Evolutionary conservation across 2,888 invertebrate genomes (phyloP).

Genomic region (Hydraecia micacea): DNA sequence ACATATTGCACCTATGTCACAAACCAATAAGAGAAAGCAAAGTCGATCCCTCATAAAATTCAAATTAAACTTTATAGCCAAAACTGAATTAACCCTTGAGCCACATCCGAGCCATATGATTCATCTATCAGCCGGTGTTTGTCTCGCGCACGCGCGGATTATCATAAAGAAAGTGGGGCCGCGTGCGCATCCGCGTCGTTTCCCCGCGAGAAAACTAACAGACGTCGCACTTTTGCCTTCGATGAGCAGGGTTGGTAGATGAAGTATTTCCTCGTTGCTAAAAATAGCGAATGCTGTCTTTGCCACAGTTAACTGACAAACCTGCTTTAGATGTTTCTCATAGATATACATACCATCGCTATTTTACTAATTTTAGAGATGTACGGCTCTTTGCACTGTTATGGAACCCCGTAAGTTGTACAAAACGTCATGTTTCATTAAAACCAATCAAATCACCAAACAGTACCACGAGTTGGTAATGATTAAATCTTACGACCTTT

Average conservation of each 20-base stretch:
- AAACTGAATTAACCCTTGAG: conserved; percentile 52
- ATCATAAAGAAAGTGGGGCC: conserved; percentile 84
- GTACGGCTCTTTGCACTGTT: background rate
- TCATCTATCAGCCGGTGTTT: conserved; percentile 39
- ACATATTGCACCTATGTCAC: background rate
- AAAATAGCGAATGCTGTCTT: background rate
- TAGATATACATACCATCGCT: background rate
- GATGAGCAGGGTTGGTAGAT: conserved; percentile 30
- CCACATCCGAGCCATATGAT: conserved; percentile 28
- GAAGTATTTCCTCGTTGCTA: background rate
- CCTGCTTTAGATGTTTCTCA: background rate
- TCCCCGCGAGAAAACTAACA: conserved; percentile 62
- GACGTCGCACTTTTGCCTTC: conserved; percentile 70
- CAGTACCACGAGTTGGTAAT: background rate
- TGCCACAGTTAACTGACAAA: background rate
- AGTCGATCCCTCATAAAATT: conserved; percentile 4
- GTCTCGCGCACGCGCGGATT: conserved; percentile 66
- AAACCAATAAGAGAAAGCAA: conserved; percentile 30
- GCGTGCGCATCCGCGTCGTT: conserved; percentile 60
- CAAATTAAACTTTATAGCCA: conserved; percentile 19
- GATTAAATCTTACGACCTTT: background rate
- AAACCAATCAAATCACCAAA: background rate
- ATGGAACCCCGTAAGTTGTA: background rate
- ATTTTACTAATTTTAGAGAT: background rate
- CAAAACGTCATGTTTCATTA: background rate